phyloP scores from a whole-genome alignment of 2,797 vertebrate species.

The Channa striata region DNA sequence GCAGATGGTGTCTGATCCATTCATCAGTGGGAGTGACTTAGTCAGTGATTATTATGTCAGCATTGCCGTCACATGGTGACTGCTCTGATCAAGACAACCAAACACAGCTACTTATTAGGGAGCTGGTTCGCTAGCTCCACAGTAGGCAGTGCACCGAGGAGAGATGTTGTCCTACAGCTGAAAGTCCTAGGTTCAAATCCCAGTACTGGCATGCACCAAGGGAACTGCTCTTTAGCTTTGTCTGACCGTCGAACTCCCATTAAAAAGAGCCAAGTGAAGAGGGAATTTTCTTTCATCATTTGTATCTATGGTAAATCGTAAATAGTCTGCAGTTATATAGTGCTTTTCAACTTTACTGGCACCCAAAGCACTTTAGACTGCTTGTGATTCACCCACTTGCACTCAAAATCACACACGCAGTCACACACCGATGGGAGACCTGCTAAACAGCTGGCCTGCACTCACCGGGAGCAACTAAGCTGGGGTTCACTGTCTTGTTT shows the following conservation, averaged over 20 bases:
- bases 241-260: conserved; percentile 25
- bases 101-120: conserved; percentile 21
- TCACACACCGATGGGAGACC: too few species aligned
- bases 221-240: conserved; percentile 5
- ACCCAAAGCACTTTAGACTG: too few species aligned
- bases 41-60: conserved; percentile 48
- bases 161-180: conserved; percentile 39
- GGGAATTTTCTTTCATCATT: background rate
- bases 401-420: too few species aligned
- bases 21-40: conserved; percentile 53
- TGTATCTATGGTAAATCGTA: background rate
- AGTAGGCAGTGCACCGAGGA: background rate
- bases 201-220: conserved; percentile 8
- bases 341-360: too few species aligned
- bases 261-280: conserved; percentile 11
- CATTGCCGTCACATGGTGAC: conserved; percentile 13
- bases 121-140: conserved; percentile 20
- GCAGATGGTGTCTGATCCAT: conserved; percentile 60
- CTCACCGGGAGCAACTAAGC: too few species aligned
- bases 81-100: conserved; percentile 27
- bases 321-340: too few species aligned
- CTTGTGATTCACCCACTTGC: too few species aligned
- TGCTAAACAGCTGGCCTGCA: too few species aligned
- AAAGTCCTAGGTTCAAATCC: conserved; percentile 24
- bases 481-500: too few species aligned